These are phyloP conservation scores for Leucania comma DNA, from an alignment of 2,888 invertebrate species.

Conservation along the genomic window DNA sequence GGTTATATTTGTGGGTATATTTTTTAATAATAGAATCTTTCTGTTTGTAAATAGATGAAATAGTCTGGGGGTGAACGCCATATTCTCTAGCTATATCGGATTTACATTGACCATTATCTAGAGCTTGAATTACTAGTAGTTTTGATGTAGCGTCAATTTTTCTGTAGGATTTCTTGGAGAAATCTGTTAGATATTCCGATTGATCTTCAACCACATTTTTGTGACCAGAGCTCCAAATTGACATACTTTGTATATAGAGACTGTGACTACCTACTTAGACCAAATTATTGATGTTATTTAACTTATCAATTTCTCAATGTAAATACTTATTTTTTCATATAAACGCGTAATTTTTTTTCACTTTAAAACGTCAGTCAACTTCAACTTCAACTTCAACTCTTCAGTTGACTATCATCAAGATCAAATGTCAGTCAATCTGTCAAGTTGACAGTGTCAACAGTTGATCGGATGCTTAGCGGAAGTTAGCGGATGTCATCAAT, in stretches of 20 bases:
- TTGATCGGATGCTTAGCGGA: too few species aligned
- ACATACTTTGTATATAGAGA: constrained; percentile 49
- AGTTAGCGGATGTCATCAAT: too few species aligned
- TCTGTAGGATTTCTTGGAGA: constrained; percentile 55
- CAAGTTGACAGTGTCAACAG: too few species aligned
- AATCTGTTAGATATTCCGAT: constrained; percentile 56
- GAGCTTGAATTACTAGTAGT: constrained; percentile 70
- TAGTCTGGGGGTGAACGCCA: constrained; percentile 69
- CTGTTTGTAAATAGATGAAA: constrained; percentile 69
- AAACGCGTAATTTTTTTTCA: constrained; percentile 5
- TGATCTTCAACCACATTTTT: constrained; percentile 66
- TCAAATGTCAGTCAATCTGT: too few species aligned
- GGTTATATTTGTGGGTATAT: constrained; percentile 67
- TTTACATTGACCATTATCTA: constrained; percentile 72
- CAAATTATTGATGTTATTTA: constrained; percentile 5
- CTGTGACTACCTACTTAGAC: constrained; percentile 11
- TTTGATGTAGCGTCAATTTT: constrained; percentile 69
- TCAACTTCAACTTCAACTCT: not conserved
- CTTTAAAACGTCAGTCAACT: constrained; percentile 8
- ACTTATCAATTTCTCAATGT: constrained; percentile 1
- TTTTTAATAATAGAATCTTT: constrained; percentile 68
- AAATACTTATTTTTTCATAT: constrained; percentile 2
- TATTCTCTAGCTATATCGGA: constrained; percentile 71
- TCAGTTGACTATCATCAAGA: too few species aligned
- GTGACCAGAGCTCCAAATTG: constrained; percentile 59